Base-by-base conservation (phyloP, 2,888 invertebrate genomes). In the Pteria penguin region DNA sequence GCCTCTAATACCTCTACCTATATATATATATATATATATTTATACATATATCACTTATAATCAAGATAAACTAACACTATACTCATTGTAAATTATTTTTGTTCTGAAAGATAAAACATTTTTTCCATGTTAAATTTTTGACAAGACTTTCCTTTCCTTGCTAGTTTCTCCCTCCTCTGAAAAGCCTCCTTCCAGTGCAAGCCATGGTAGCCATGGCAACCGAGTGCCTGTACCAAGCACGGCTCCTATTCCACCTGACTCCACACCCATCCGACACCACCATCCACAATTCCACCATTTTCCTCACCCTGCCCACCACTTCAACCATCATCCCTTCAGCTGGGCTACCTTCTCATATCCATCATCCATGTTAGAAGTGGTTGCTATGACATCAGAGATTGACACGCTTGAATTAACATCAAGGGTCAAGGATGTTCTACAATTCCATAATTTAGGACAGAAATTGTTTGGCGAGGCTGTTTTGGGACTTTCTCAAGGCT, bases 391-490 rank as follows among this genome's bases (percentile, higher is more conserved):
- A 11, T 97, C 97, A 88, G 98, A 98, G 92, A 94, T 99, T 81
- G 98, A 99, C 93, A 99, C 99, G 1, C 97, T 98, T 91, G 95
- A 96, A 26, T 97, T 98, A 87, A 98, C 98, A 1, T 97, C 97
- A 8, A 97, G 97, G 92, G 98, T 98, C 91, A 99, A 98, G 91
- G 98, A 98, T 92, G 97, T 98, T 0, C 94, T 99, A 11, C 94
- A 98, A 69, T 98, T 98, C 54, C 98, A 98, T 92, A 98, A 98
- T 91, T 97, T 99, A 84, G 98, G 98, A 2, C 99, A 99, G 93
- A 98, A 98, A 94, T 94, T 95, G 91, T 99, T 99, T 90, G 99
- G 99, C 11, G 99, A 99, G 93, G 98, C 97, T 0, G 98, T 99
- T 2, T 94, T 99, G 18, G 98, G 98, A 0, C 94, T 99, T 32